Evolutionary conservation across 2,113 vertebrate genomes (phyloP).

Genomic region (Spheniscus mendiculus): DNA sequence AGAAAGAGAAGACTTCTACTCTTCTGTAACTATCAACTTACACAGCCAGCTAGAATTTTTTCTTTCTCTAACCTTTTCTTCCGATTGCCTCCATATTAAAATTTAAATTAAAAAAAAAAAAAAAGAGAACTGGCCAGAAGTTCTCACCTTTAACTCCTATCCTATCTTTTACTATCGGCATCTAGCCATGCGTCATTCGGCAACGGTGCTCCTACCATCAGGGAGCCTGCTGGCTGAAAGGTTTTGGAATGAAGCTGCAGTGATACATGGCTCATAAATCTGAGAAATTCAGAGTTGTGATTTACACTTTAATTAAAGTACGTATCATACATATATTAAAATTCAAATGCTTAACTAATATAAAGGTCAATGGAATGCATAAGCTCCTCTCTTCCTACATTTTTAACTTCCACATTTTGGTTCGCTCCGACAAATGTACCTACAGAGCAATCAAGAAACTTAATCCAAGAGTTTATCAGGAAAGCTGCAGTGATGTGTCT

Average conservation of each 20-base stretch:
- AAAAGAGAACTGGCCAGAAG: not conserved
- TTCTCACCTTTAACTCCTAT: not conserved
- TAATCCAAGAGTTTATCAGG: slow-evolving; percentile 17
- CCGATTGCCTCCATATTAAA: not conserved
- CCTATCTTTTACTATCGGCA: not conserved
- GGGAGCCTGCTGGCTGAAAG: not conserved
- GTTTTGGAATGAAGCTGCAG: not conserved
- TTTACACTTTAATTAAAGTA: slow-evolving; percentile 48
- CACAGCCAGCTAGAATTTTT: not conserved
- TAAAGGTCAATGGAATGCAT: slow-evolving; percentile 41
- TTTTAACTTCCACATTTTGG: slow-evolving; percentile 24
- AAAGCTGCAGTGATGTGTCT: not conserved
- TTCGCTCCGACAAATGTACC: not conserved
- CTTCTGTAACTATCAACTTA: not conserved
- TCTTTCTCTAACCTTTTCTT: not conserved
- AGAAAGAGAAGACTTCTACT: not conserved
- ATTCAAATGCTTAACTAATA: slow-evolving; percentile 27
- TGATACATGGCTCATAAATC: not conserved
- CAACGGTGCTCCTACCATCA: not conserved
- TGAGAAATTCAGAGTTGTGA: not conserved
- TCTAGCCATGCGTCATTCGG: not conserved
- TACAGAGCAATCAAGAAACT: not conserved
- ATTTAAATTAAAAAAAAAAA: not conserved
- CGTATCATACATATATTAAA: slow-evolving; percentile 7
- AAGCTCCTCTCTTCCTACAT: not conserved